Evolutionary conservation across 2,113 vertebrate species (phyloP).

Genomic region (Cebus imitator): DNA sequence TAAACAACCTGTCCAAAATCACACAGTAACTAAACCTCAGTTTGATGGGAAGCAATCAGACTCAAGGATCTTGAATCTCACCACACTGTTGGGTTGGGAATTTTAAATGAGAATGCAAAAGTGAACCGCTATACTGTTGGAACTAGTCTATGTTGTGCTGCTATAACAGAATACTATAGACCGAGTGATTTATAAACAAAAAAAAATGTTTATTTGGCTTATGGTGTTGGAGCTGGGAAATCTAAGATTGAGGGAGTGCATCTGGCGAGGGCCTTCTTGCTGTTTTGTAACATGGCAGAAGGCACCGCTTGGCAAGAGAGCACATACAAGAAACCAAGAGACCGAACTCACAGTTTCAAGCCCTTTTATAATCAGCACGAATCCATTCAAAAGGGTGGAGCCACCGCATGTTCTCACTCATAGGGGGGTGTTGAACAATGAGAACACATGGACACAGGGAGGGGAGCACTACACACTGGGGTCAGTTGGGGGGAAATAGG

Average conservation of each 20-base stretch:
- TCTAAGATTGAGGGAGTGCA: neutral
- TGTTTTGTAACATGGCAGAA: neutral
- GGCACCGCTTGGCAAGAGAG: neutral
- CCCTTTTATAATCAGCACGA: neutral
- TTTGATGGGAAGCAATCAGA: neutral
- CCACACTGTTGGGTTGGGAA: fast-evolving
- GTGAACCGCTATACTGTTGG: neutral
- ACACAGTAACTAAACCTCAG: neutral
- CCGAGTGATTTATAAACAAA: neutral
- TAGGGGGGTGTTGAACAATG: too few species aligned
- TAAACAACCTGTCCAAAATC: neutral
- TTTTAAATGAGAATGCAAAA: neutral
- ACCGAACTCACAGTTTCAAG: neutral
- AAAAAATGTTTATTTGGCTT: neutral
- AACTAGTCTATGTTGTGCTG: neutral
- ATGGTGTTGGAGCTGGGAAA: neutral
- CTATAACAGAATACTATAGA: neutral
- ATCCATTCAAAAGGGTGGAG: neutral
- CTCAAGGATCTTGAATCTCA: neutral
- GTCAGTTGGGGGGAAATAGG: too few species aligned
- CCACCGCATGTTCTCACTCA: too few species aligned
- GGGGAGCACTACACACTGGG: too few species aligned
- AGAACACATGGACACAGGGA: too few species aligned
- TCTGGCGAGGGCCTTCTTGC: neutral
- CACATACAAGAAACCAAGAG: neutral